These are phyloP conservation scores for Pyrocoelia pectoralis DNA, from an alignment of 2,888 invertebrate genomes.

Conservation along the genomic window DNA sequence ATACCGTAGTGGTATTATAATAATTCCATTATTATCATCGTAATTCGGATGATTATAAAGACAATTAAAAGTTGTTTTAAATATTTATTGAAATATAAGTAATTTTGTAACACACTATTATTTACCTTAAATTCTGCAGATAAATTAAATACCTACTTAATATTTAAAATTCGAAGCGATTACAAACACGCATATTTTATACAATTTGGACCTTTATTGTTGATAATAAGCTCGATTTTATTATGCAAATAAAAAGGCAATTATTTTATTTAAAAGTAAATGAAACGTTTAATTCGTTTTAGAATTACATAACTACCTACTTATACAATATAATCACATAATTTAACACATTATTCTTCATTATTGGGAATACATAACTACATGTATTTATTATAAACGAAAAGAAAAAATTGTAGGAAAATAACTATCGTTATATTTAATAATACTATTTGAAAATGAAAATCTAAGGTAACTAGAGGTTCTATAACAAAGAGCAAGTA, in stretches of 20 bases:
- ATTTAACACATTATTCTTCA: background rate
- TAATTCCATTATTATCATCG: no score
- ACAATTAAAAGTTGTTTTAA: no score
- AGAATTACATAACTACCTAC: background rate
- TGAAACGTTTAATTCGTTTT: background rate
- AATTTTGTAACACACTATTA: no score
- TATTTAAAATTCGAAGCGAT: background rate
- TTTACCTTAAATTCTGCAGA: no score
- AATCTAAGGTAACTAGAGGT: slow-evolving; percentile 5
- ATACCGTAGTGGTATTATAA: no score
- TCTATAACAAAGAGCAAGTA: background rate
- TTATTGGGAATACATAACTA: background rate
- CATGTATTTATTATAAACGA: no score
- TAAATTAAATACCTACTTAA: no score
- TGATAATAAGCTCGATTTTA: no score
- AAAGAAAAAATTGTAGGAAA: no score
- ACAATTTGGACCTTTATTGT: background rate
- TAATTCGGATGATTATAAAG: no score
- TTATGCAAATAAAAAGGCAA: background rate
- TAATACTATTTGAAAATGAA: background rate
- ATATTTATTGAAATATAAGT: no score
- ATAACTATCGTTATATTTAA: no score
- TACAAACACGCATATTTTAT: background rate
- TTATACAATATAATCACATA: background rate
- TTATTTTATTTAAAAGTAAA: background rate